phyloP scores from a whole-genome alignment of 2,113 vertebrate genomes.

The Bostrychus sinensis region DNA sequence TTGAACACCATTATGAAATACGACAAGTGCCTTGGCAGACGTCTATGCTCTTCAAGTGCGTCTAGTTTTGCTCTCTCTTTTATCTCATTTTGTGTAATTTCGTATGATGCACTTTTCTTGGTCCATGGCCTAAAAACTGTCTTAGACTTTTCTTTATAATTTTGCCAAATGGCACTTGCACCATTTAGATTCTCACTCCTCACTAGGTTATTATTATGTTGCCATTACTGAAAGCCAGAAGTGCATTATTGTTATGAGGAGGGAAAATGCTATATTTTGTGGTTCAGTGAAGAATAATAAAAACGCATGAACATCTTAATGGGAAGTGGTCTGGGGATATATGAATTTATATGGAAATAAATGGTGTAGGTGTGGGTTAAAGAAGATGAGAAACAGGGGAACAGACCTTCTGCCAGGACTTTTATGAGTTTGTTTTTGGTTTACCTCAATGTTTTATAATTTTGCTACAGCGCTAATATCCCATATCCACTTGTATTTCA shows the following conservation, averaged over 20 bases:
- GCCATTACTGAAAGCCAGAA: background rate
- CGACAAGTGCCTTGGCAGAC: no score
- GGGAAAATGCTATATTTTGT: background rate
- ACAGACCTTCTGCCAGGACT: background rate
- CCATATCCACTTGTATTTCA: background rate
- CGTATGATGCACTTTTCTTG: no score
- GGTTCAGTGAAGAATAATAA: background rate
- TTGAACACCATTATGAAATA: no score
- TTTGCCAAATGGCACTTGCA: no score
- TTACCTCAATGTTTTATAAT: background rate
- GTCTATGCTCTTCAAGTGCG: no score
- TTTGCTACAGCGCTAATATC: background rate
- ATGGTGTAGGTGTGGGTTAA: background rate
- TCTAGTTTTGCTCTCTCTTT: no score
- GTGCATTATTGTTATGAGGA: background rate
- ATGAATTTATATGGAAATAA: background rate
- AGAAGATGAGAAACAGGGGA: background rate
- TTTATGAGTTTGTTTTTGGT: constrained; percentile 1
- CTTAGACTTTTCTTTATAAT: no score
- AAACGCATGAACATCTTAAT: background rate
- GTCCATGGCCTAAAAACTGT: no score
- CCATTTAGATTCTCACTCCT: background rate
- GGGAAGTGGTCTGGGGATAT: background rate
- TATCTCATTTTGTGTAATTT: no score
- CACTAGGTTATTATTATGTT: background rate